phyloP scores from a whole-genome alignment of 2,113 vertebrate genomes.

The Myxocyprinus asiaticus region DNA sequence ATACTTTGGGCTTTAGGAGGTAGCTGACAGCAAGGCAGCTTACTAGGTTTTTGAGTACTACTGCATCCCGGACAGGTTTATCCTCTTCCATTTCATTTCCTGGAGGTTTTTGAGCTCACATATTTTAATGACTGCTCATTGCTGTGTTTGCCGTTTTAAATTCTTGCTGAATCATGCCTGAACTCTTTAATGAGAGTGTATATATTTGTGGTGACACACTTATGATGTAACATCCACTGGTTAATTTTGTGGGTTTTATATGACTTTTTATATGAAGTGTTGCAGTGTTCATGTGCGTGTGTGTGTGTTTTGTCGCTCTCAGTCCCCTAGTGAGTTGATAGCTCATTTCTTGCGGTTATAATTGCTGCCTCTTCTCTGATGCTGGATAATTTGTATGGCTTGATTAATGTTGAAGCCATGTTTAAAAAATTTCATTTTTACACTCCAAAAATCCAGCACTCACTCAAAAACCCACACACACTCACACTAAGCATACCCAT shows the following conservation, averaged over 20 bases:
- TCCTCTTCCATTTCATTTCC: neutral
- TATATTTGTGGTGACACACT: no score
- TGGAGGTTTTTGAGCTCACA: neutral
- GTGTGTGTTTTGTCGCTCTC: slow-evolving; percentile 5
- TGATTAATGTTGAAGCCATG: slow-evolving; percentile 14
- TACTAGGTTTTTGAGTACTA: neutral
- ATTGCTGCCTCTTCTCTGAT: slow-evolving; percentile 28
- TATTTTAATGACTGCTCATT: slow-evolving; percentile 29
- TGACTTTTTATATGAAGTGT: neutral
- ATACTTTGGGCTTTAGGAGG: no score
- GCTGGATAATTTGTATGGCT: slow-evolving; percentile 13
- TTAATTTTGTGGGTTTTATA: neutral
- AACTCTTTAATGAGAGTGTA: slow-evolving; percentile 33
- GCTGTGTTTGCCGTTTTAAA: slow-evolving; percentile 30
- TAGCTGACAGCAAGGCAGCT: neutral
- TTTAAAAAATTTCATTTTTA: slow-evolving; percentile 11
- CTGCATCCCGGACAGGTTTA: neutral
- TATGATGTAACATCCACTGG: neutral
- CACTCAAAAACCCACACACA: neutral
- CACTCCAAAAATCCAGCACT: slow-evolving; percentile 1
- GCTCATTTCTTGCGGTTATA: slow-evolving; percentile 45
- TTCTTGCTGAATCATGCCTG: slow-evolving; percentile 31
- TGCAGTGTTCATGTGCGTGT: slow-evolving; percentile 6
- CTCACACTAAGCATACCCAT: neutral
- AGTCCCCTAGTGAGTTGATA: slow-evolving; percentile 25